phyloP scores from a whole-genome alignment of 2,113 vertebrate genomes.

The Nycticryphes semicollaris region DNA sequence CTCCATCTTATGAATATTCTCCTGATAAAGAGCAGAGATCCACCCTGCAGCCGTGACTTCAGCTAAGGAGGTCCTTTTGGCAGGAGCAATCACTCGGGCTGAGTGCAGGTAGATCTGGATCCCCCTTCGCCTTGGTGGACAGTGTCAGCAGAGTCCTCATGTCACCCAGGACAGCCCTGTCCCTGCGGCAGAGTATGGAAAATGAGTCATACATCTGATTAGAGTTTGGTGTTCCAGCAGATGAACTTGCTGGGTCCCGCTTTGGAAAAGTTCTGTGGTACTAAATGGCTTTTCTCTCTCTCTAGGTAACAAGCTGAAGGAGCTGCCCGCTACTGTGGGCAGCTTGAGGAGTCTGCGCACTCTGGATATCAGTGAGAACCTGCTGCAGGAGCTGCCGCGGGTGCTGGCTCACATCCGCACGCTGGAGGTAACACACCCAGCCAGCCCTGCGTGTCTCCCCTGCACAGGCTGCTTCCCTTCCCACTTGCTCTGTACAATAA shows the following conservation, averaged over 20 bases:
- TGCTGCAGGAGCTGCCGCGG: slow-evolving; percentile 79
- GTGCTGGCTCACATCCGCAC: slow-evolving; percentile 80
- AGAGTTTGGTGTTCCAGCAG: background rate
- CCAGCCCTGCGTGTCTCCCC: background rate
- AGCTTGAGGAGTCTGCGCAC: slow-evolving; percentile 82
- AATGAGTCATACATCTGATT: rapidly evolving
- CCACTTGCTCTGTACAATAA: background rate
- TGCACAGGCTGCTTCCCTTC: background rate
- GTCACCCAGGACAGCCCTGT: rapidly evolving
- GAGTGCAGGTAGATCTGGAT: background rate
- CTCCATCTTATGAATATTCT: no score
- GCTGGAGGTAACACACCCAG: slow-evolving; percentile 78
- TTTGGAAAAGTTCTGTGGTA: background rate
- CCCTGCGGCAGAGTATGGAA: background rate
- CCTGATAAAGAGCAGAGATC: background rate
- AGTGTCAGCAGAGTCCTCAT: background rate
- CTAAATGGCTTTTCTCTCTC: background rate
- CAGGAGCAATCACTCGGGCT: background rate
- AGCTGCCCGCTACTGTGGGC: slow-evolving; percentile 76
- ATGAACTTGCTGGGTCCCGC: background rate
- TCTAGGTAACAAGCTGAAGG: slow-evolving; percentile 84
- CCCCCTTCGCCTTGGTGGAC: background rate
- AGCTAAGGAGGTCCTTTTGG: rapidly evolving
- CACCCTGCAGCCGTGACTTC: background rate
- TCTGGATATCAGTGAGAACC: slow-evolving; percentile 86